A percentile compares a stretch with the other conserved stretches of the same genome.
Evolutionary conservation across 2,797 vertebrate genomes (phyloP).

Genomic region (Mastacembelus armatus): DNA sequence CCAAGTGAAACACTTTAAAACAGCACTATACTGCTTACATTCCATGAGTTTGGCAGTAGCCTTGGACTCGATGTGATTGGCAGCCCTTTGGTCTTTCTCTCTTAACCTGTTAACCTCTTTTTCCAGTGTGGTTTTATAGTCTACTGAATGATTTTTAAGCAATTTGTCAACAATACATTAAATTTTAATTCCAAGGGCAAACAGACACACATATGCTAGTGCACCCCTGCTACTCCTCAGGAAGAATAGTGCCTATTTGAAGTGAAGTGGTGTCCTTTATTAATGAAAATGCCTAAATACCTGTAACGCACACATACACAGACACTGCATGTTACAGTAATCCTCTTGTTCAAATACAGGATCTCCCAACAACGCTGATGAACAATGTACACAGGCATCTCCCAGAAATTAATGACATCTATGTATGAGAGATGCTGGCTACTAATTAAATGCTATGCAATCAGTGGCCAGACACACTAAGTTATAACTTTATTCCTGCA

Average conservation of each 20-base stretch:
- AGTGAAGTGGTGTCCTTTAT: slow-evolving; percentile 33
- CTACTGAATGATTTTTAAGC: slow-evolving; percentile 39
- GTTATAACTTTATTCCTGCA: slow-evolving; percentile 77
- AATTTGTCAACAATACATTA: slow-evolving; percentile 46
- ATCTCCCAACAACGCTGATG: slow-evolving; percentile 63
- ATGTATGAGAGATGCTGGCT: slow-evolving; percentile 89
- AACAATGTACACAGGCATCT: slow-evolving; percentile 80
- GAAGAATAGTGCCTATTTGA: slow-evolving; percentile 17
- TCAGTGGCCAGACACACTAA: slow-evolving; percentile 85
- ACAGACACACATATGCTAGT: background rate
- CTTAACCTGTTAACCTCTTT: slow-evolving; percentile 50
- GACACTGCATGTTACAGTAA: slow-evolving; percentile 32
- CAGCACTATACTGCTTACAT: background rate
- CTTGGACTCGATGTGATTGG: slow-evolving; percentile 43
- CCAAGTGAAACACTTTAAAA: slow-evolving; percentile 1
- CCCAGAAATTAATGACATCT: slow-evolving; percentile 87
- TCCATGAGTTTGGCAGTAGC: slow-evolving; percentile 24
- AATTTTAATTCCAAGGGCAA: slow-evolving; percentile 48
- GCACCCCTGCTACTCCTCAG: background rate
- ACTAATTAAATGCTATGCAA: slow-evolving; percentile 85
- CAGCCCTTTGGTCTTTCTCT: slow-evolving; percentile 36
- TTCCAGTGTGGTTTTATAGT: slow-evolving; percentile 25
- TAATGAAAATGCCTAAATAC: slow-evolving; percentile 27
- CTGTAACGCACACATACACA: slow-evolving; percentile 40
- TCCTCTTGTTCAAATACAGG: slow-evolving; percentile 48